Conservation (phyloP, 92 coral and sea anemone genomes). For the Heteractis magnifica region DNA sequence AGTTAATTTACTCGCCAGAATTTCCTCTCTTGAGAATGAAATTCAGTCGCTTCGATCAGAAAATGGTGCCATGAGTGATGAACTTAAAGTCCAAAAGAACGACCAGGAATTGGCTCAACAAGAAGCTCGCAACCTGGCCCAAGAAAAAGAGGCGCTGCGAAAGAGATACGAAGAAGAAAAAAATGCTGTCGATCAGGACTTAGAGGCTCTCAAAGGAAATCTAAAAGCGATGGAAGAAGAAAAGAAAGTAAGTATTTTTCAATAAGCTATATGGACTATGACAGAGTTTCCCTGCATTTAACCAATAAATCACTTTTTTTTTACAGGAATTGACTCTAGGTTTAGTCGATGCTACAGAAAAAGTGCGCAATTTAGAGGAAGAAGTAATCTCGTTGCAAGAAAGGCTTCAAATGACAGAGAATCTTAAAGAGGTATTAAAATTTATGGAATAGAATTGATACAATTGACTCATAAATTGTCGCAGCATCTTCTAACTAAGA, state of each 20-base stretch:
- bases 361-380: conserved; percentile 3
- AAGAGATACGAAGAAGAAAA: conserved; percentile 25
- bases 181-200: conserved; percentile 32
- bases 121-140: neutral
- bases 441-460: no score
- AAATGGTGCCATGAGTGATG: neutral
- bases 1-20: neutral
- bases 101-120: conserved; percentile 2
- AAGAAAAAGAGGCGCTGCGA: conserved; percentile 4
- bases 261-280: neutral
- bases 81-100: conserved; percentile 5
- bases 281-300: neutral
- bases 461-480: no score
- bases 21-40: conserved; percentile 11
- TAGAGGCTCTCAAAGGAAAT: conserved; percentile 34
- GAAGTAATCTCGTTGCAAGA: conserved; percentile 24
- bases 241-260: conserved; percentile 39
- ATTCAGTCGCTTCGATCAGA: conserved; percentile 5
- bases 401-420: conserved; percentile 30
- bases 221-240: conserved; percentile 41
- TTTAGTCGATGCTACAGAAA: conserved; percentile 16
- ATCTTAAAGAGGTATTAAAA: conserved; percentile 22
- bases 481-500: no score
- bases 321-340: conserved; percentile 13
- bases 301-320: neutral